Evolutionary conservation across 2,797 vertebrate species (phyloP), one percentile per base, ranked within the genome.

Genomic region (Ctenopoma multispine): DNA sequence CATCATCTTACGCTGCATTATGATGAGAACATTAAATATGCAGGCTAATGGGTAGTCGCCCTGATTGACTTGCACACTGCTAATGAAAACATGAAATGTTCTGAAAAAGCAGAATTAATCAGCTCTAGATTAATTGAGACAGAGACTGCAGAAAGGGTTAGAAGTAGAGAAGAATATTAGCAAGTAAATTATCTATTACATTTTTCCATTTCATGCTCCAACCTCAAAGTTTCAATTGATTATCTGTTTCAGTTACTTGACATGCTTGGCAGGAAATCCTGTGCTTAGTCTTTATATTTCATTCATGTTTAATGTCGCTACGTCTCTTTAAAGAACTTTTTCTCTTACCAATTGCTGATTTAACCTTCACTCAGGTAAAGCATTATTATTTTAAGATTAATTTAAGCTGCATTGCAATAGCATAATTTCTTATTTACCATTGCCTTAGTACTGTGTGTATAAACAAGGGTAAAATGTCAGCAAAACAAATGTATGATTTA

Each of bases 11-110:
- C n/a, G 3, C 53, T 58, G 63, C 64, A 18, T 67, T 41, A 67
- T 49, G 44, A 63, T 36, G 38, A 69, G 29, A 61, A 17, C 63
- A 60, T 75, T 73, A 59, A 63, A 50, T 58, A 79, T 81, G 51
- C 23, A 68, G 49, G 15, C 60, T 79, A 84, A 76, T 76, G 66
- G 38, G 50, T 38, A 63, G 44, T 65, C 63, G 38, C 43, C 34
- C 41, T 51, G 65, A 77, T 79, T 64, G 63, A 79, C 54, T 62
- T 78, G 54, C 63, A 77, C 44, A 44, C 58, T 43, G 41, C 50
- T 86, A 77, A 82, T 81, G 68, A 87, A 77, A 78, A 64, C 48
- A 70, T 63, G 66, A 81, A 84, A 80, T 77, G 53, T 72, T 79
- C 51, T 53, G 62, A 81, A 83, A 77, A 79, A 62, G 41, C 48